These are phyloP conservation scores for Alligator sinensis DNA, from an alignment of 2,113 vertebrate genomes.

Conservation along the genomic window DNA sequence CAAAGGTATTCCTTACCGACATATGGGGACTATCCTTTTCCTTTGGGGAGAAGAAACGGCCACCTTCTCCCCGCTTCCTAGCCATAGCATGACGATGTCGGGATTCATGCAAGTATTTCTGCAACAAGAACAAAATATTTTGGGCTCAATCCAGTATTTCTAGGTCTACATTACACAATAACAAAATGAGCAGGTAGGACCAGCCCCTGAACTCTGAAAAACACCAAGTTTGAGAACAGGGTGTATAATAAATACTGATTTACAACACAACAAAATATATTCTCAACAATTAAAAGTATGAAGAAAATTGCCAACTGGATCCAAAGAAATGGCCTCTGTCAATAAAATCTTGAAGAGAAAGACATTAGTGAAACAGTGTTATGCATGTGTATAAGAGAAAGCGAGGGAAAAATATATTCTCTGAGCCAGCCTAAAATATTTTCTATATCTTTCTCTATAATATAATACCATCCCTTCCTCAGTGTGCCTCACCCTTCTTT, in stretches of 20 bases:
- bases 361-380: rapidly evolving
- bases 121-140: neutral
- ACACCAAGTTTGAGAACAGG: rapidly evolving
- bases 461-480: rapidly evolving
- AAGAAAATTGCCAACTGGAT: neutral
- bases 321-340: neutral
- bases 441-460: neutral
- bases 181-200: neutral
- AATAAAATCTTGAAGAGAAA: rapidly evolving
- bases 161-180: rapidly evolving
- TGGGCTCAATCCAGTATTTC: neutral
- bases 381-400: neutral
- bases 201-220: neutral
- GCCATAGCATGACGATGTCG: conserved; percentile 98
- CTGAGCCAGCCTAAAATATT: neutral
- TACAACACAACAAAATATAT: neutral
- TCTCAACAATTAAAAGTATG: neutral
- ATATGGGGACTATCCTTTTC: conserved; percentile 92
- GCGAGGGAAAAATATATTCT: neutral
- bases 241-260: neutral
- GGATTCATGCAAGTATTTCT: conserved; percentile 99
- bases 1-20: conserved; percentile 78
- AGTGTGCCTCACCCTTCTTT: conserved; percentile 87
- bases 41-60: conserved; percentile 96
- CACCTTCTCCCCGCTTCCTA: conserved; percentile 94